Conservation (phyloP, 2,888 invertebrate genomes). For the Zygothrica quintamaculata region DNA sequence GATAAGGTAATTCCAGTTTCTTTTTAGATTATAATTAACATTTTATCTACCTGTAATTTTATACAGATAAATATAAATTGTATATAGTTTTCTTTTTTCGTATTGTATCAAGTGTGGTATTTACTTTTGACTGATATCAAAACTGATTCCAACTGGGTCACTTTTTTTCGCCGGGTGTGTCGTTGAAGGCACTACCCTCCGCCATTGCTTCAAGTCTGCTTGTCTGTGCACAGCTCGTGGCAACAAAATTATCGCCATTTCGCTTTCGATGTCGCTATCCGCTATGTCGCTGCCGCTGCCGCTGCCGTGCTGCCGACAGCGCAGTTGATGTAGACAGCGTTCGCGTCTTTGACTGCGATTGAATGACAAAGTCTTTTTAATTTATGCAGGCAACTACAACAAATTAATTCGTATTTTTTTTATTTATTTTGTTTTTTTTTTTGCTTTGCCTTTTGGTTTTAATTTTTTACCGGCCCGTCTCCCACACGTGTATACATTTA, state of each 20-base stretch:
- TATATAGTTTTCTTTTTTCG: too few species aligned
- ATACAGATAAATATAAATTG: too few species aligned
- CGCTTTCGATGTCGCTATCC: slow-evolving; percentile 25
- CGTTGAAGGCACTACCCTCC: slow-evolving; percentile 8
- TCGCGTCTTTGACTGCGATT: slow-evolving; percentile 46
- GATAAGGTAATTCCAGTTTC: too few species aligned
- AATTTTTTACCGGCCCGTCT: slow-evolving; percentile 30
- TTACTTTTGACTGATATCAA: too few species aligned
- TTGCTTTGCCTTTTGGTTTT: slow-evolving; percentile 33
- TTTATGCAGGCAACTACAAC: slow-evolving; percentile 66
- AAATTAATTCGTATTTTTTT: slow-evolving; percentile 59
- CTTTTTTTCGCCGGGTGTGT: slow-evolving; percentile 32
- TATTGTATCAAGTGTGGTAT: too few species aligned
- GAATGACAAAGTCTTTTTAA: slow-evolving; percentile 68
- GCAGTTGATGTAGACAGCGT: slow-evolving; percentile 4
- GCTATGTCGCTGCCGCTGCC: slow-evolving; percentile 2
- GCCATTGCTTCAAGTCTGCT: slow-evolving; percentile 1
- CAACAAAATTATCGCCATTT: slow-evolving; percentile 66
- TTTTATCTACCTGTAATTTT: too few species aligned
- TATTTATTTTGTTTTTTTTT: slow-evolving; percentile 38
- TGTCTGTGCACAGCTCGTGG: slow-evolving; percentile 60
- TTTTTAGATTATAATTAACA: too few species aligned
- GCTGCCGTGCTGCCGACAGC: background rate
- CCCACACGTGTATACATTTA: slow-evolving; percentile 54
- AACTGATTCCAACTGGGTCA: slow-evolving; percentile 37